phyloP scores from a whole-genome alignment of 2,797 vertebrate species.

The Gymnothorax javanicus region DNA sequence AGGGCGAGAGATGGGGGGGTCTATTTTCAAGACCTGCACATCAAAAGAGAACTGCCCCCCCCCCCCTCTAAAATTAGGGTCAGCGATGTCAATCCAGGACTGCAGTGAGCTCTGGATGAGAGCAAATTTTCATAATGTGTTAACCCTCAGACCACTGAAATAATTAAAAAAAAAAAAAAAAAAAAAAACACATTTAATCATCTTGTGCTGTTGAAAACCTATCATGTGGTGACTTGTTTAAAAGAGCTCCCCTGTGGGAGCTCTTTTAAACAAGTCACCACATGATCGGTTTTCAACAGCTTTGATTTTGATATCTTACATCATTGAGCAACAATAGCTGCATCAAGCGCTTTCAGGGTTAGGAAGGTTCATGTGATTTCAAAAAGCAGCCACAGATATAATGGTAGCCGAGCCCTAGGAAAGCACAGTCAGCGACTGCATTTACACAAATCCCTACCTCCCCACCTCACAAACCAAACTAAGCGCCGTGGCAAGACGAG shows the following conservation, averaged over 20 bases:
- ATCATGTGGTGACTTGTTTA: too few species aligned
- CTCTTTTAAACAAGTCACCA: not conserved
- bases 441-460: not conserved
- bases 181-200: too few species aligned
- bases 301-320: too few species aligned
- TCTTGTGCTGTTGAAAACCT: too few species aligned
- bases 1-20: not conserved
- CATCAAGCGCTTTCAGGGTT: too few species aligned
- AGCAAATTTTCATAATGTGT: not conserved
- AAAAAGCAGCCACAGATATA: not conserved
- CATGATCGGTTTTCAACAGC: too few species aligned
- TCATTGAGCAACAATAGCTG: too few species aligned
- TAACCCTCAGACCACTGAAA: too few species aligned
- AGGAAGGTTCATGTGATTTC: not conserved
- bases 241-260: too few species aligned
- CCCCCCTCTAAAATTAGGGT: not conserved
- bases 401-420: not conserved
- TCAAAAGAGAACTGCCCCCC: not conserved
- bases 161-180: too few species aligned
- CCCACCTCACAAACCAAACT: not conserved
- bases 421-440: not conserved
- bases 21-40: not conserved
- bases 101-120: too few species aligned
- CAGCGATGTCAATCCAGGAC: too few species aligned
- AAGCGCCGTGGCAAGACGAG: not conserved